Conservation (phyloP, 53 echinoderm and acorn worm species). For the Luidia sarsii region DNA sequence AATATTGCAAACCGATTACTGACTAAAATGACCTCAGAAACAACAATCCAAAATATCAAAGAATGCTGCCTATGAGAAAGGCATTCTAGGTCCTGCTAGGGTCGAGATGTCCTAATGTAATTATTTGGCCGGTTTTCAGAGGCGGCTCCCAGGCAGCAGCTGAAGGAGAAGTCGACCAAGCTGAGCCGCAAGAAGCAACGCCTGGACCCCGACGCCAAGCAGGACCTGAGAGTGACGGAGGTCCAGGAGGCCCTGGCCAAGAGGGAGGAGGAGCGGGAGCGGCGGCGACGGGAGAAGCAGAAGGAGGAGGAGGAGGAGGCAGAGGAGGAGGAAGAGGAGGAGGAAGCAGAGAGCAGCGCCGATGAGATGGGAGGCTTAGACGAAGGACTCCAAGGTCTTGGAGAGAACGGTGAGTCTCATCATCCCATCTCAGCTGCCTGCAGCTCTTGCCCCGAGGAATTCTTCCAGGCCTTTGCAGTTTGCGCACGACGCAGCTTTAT, state of each 20-base stretch:
- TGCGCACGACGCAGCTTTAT: too few species aligned
- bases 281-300: conserved; percentile 28
- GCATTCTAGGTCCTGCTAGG: too few species aligned
- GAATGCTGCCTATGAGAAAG: too few species aligned
- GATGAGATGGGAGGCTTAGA: conserved; percentile 1
- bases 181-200: conserved; percentile 62
- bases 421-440: not conserved
- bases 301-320: conserved; percentile 23
- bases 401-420: conserved; percentile 13
- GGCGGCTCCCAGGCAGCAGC: conserved; percentile 65
- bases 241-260: conserved; percentile 69
- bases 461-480: too few species aligned
- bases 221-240: conserved; percentile 70
- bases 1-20: too few species aligned
- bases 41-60: too few species aligned
- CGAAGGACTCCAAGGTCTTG: conserved; percentile 22
- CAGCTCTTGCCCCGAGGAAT: too few species aligned
- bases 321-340: conserved; percentile 38
- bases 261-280: conserved; percentile 51
- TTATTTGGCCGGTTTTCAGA: too few species aligned
- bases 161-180: conserved; percentile 72
- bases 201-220: conserved; percentile 68
- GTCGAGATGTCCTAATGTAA: too few species aligned
- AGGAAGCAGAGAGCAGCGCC: conserved; percentile 10
- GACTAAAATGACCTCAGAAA: too few species aligned